Evolutionary conservation across 2,113 vertebrate species (phyloP).

Genomic region (Capreolus pygargus): DNA sequence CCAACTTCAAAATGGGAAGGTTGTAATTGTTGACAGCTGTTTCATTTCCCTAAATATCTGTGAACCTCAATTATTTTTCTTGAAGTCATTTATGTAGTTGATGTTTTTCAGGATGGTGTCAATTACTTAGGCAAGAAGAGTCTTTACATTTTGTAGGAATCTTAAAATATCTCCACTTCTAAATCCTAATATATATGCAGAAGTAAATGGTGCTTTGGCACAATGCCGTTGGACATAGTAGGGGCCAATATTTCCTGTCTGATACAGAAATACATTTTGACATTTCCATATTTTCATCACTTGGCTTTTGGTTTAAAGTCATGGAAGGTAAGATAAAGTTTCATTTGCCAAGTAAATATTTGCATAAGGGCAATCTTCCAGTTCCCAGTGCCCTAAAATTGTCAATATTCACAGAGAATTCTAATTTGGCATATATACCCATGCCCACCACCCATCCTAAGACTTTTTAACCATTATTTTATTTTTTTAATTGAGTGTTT

Average conservation of each 20-base stretch:
- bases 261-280: background rate
- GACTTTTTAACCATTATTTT: background rate
- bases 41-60: background rate
- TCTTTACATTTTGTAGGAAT: background rate
- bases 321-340: background rate
- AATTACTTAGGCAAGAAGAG: background rate
- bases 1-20: background rate
- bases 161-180: background rate
- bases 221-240: background rate
- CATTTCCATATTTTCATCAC: background rate
- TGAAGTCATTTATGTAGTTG: background rate
- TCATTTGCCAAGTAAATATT: background rate
- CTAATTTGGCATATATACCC: background rate
- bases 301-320: background rate
- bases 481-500: background rate
- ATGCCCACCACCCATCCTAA: background rate
- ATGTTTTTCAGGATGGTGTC: background rate
- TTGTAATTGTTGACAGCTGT: background rate
- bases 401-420: background rate
- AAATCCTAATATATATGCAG: background rate
- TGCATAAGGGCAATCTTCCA: background rate
- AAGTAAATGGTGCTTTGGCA: background rate
- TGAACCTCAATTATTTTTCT: background rate
- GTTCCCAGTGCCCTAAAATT: background rate
- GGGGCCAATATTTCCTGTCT: background rate